Percentiles rank a stretch among this genome's conserved stretches.
Conservation (phyloP, 2,113 vertebrate species). For the Prionailurus viverrinus region DNA sequence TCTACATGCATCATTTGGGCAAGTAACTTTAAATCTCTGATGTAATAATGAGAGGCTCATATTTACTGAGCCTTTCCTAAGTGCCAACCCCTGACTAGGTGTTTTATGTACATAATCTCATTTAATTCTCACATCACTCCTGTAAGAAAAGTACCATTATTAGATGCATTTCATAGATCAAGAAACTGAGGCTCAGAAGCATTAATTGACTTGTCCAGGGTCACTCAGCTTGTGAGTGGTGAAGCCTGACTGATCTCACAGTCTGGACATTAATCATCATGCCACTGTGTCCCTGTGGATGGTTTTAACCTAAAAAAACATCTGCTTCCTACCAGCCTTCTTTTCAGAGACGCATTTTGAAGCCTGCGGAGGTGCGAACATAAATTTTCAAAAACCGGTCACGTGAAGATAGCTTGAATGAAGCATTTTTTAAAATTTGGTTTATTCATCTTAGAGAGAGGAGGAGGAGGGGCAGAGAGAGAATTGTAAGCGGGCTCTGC, state of each 20-base stretch:
- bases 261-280: not conserved
- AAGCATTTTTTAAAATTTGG: not conserved
- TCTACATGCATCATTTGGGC: not conserved
- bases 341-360: constrained; percentile 20
- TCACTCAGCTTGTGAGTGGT: not conserved
- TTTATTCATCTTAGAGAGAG: too few species aligned
- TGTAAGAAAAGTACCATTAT: not conserved
- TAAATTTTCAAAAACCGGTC: constrained; percentile 6
- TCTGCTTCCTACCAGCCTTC: not conserved
- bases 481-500: too few species aligned
- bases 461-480: too few species aligned
- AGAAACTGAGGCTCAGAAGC: constrained; percentile 1
- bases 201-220: not conserved
- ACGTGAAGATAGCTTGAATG: not conserved
- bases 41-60: not conserved
- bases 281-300: not conserved
- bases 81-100: not conserved
- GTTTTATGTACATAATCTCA: not conserved
- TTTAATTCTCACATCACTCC: not conserved
- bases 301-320: not conserved
- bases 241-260: not conserved
- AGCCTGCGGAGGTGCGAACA: not conserved
- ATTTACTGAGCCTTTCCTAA: not conserved
- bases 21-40: not conserved
- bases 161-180: constrained; percentile 25